Percentiles rank a stretch among this genome's conserved stretches.
Conservation (phyloP, 2,113 vertebrate species). For the Mormoops blainvillei region DNA sequence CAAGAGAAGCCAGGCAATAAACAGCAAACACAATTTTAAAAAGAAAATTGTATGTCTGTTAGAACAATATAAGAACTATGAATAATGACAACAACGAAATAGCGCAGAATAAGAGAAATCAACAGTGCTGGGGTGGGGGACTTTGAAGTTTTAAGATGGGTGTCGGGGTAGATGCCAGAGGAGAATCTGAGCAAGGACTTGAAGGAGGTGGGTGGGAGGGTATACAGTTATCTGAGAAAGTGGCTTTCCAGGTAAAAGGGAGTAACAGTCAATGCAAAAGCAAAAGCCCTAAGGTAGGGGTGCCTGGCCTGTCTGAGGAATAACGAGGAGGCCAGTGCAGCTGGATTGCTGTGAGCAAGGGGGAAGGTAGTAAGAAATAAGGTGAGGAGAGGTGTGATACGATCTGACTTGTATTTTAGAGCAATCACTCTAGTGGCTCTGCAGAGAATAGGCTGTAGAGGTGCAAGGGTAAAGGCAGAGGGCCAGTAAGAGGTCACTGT, state of each 20-base stretch:
- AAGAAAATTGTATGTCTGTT: background rate
- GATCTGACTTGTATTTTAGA: background rate
- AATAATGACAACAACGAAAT: background rate
- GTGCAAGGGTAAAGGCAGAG: background rate
- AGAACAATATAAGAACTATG: background rate
- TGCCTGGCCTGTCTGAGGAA: background rate
- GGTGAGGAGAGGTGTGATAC: background rate
- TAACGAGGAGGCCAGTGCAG: background rate
- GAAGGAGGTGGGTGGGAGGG: background rate
- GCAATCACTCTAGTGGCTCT: background rate
- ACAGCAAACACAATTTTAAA: background rate
- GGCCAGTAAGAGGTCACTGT: background rate
- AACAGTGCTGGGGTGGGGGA: background rate
- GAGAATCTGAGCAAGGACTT: background rate
- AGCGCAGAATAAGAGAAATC: background rate
- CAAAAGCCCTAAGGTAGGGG: background rate
- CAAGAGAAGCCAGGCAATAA: background rate
- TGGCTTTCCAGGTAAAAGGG: background rate
- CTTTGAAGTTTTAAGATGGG: background rate
- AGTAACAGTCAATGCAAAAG: background rate
- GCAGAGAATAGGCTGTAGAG: background rate
- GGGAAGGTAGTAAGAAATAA: background rate
- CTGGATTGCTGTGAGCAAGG: background rate
- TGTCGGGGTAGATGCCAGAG: background rate
- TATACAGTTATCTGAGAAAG: background rate